Percentiles rank a stretch among this genome's conserved stretches.
Conservation (phyloP, 2,888 invertebrate genomes). For the Arge pagana region DNA sequence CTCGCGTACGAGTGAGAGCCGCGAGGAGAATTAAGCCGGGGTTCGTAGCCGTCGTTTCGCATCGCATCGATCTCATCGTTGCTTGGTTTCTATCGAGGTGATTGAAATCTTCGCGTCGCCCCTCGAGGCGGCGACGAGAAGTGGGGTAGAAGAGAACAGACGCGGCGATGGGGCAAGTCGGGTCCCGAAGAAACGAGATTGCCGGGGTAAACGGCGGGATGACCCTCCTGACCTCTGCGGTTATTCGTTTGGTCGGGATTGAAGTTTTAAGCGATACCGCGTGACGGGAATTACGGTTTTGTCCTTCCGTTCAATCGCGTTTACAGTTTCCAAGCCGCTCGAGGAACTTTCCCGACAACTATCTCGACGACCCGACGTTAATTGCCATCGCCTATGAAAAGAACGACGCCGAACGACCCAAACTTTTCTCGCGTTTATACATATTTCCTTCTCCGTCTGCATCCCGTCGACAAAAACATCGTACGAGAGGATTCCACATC, state of each 20-base stretch:
- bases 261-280: slow-evolving; percentile 25
- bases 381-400: too few relatives aligned
- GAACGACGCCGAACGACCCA: too few relatives aligned
- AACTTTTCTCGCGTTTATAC: too few relatives aligned
- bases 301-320: neutral
- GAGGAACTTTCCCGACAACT: too few relatives aligned
- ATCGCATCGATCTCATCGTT: slow-evolving; percentile 12
- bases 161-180: slow-evolving; percentile 11
- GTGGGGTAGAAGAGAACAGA: neutral
- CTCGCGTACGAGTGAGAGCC: neutral
- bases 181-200: neutral
- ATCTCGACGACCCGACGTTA: too few relatives aligned
- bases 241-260: slow-evolving; percentile 14
- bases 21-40: neutral
- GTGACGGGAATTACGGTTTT: slow-evolving; percentile 14
- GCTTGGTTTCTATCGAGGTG: slow-evolving; percentile 8
- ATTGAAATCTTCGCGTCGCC: slow-evolving; percentile 18
- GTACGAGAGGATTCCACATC: too few relatives aligned
- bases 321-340: too few relatives aligned
- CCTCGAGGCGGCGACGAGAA: slow-evolving; percentile 6
- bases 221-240: too few relatives aligned
- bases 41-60: too few relatives aligned
- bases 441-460: too few relatives aligned
- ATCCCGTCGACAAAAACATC: too few relatives aligned
- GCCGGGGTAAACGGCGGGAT: too few relatives aligned